phyloP scores from a whole-genome alignment of 2,113 vertebrate genomes.

The Gorsachius goisagi region DNA sequence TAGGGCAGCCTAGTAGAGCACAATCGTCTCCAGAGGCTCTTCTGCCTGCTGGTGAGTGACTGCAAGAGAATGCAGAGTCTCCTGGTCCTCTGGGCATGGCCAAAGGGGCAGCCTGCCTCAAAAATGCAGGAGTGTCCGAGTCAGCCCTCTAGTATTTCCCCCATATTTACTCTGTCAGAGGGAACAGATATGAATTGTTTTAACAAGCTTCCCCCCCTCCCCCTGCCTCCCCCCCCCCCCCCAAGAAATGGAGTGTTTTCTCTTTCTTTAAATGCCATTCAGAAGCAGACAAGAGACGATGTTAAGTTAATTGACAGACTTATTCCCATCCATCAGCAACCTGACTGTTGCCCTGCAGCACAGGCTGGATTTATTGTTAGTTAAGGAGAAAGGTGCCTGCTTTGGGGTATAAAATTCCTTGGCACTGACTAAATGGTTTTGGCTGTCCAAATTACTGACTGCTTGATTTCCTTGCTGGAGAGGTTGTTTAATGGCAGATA shows the following conservation, averaged over 20 bases:
- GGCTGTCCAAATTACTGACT: neutral
- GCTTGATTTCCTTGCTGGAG: neutral
- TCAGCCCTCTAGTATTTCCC: neutral
- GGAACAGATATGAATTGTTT: neutral
- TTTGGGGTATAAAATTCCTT: neutral
- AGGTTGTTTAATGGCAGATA: neutral
- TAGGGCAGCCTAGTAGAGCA: neutral
- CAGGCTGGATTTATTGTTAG: neutral
- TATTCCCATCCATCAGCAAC: neutral
- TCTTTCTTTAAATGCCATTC: neutral
- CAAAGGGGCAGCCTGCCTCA: neutral
- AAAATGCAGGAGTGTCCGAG: neutral
- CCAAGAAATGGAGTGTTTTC: neutral
- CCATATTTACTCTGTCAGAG: neutral
- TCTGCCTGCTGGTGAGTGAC: neutral
- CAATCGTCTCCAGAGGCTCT: neutral
- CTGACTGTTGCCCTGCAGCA: neutral
- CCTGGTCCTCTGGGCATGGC: neutral
- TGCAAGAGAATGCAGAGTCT: neutral
- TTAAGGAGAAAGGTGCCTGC: neutral
- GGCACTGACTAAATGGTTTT: neutral
- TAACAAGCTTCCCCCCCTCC: neutral
- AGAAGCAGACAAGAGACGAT: neutral
- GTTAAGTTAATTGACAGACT: neutral
- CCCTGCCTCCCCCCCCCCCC: no score